These are phyloP conservation scores for Tragopan temminckii DNA, from an alignment of 2,797 vertebrate species.

Conservation along the genomic window DNA sequence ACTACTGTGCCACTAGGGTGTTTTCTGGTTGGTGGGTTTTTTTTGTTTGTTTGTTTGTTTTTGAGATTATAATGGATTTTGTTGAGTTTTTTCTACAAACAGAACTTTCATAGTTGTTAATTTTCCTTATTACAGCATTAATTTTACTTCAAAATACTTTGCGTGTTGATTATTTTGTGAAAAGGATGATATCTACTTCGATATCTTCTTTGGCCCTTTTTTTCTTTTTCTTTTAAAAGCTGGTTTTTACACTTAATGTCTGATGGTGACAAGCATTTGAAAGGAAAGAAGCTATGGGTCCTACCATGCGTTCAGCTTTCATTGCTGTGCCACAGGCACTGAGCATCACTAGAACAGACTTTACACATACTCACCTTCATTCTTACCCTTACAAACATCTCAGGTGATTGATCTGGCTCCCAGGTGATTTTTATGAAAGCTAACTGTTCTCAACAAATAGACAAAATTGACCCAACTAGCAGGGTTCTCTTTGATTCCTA, in stretches of 20 bases:
- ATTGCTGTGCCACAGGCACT: background rate
- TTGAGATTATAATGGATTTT: background rate
- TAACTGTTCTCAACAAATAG: accelerated
- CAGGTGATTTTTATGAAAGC: background rate
- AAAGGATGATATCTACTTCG: background rate
- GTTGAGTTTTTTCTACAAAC: background rate
- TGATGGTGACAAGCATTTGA: background rate
- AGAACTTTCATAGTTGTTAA: background rate
- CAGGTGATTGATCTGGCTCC: accelerated
- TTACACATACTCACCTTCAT: background rate
- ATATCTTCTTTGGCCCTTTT: background rate
- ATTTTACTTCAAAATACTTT: background rate
- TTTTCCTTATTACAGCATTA: accelerated
- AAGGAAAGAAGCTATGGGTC: background rate
- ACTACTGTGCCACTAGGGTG: background rate
- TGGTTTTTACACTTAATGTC: background rate
- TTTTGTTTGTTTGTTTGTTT: background rate
- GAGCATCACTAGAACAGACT: background rate
- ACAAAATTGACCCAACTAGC: accelerated
- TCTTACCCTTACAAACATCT: background rate
- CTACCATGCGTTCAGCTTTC: accelerated
- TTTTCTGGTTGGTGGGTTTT: too few species aligned
- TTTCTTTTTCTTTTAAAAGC: accelerated
- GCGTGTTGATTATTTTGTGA: background rate
- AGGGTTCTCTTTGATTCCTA: background rate